Evolutionary conservation across 2,797 vertebrate genomes (phyloP), one percentile per base, ranked within the genome.

Genomic region (Gadopsis bispinosus): DNA sequence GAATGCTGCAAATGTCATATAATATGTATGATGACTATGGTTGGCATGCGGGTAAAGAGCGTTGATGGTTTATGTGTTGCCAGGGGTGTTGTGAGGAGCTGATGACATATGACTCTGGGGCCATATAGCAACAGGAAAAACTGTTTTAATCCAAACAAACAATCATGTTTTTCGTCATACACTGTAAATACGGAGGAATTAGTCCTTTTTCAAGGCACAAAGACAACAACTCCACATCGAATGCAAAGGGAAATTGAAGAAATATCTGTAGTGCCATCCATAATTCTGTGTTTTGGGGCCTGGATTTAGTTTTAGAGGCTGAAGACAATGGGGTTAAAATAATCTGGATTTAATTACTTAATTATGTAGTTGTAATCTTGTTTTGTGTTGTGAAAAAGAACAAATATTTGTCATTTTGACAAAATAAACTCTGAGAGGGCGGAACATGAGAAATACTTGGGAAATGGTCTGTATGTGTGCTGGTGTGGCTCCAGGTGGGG

Each of bases 11-110:
- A 61, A 16, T 62, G 60, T 81, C 75, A 85, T 89, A 47, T 70
- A 80, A 87, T 78, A 86, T 85, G 72, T 70, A 83, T 82, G 77
- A 88, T 83, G 74, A 81, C 79, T 77, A 56, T 33, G 37, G 67
- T 11, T 73, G n/a, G 56, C 29, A 56, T 72, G 69, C 4, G 11
- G 63, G 55, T 68, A 69, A 79, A 64, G 53, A 74, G 69, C 67
- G 65, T 84, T 67, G 81, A 78, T 83, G 69, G 53, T 80, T 88
- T 53, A 81, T 79, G 72, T 8, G 60, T 31, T 55, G 79, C 75
- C 70, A 51, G 67, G 31, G 22, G 81, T 11, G 0, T n/a, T 65
- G 70, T 45, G 58, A 71, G 37, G 41, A 71, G 29, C 55, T 80
- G 76, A 69, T 54, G 53, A 53, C 53, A 63, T 59, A 4, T 10